Evolutionary conservation across 2,113 vertebrate genomes (phyloP).

Genomic region (Pogona vitticeps): DNA sequence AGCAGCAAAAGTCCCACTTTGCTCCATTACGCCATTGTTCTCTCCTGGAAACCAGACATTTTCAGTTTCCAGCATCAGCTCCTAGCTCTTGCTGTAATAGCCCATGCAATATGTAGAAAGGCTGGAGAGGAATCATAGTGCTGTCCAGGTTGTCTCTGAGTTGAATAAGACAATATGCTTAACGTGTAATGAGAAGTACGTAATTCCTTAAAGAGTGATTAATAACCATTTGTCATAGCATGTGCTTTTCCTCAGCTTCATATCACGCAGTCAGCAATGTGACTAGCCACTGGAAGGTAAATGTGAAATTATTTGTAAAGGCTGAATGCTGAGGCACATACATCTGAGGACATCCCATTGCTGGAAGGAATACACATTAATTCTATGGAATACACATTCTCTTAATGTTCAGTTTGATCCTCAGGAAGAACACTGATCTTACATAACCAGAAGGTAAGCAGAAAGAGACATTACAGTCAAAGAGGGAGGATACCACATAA

Average conservation of each 20-base stretch:
- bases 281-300: not conserved
- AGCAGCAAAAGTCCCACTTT: not conserved
- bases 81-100: not conserved
- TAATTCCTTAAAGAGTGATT: too few relatives aligned
- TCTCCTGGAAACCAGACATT: not conserved
- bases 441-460: not conserved
- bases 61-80: not conserved
- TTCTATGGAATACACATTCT: not conserved
- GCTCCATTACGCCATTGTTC: not conserved
- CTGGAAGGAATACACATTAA: not conserved
- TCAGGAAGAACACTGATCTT: not conserved
- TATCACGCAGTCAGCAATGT: not conserved
- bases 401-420: not conserved
- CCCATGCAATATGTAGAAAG: too few relatives aligned
- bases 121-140: too few relatives aligned
- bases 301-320: not conserved
- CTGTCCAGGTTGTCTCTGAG: too few relatives aligned
- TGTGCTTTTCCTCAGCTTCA: too few relatives aligned
- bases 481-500: not conserved
- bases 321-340: too few relatives aligned
- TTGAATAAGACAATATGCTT: too few relatives aligned
- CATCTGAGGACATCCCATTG: too few relatives aligned
- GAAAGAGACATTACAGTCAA: not conserved
- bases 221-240: too few relatives aligned
- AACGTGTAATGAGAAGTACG: too few relatives aligned